These are phyloP conservation scores for Lucilia sericata DNA, from an alignment of 1,140 invertebrate genomes.

Conservation along the genomic window DNA sequence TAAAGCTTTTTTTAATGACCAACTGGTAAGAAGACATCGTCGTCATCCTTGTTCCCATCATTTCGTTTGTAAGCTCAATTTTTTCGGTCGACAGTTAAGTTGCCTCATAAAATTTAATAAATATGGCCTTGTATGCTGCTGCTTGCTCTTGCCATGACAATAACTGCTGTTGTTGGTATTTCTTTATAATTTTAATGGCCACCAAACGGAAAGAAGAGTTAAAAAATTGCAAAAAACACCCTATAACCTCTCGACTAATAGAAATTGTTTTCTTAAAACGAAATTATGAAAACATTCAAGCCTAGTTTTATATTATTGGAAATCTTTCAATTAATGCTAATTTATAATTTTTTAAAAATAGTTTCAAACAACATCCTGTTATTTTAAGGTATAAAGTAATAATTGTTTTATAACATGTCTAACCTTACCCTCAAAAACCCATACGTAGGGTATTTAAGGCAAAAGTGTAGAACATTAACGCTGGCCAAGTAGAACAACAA, in stretches of 20 bases:
- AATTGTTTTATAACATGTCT: too few relatives aligned
- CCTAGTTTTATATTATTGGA: too few relatives aligned
- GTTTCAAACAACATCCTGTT: too few relatives aligned
- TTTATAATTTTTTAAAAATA: too few relatives aligned
- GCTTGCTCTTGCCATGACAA: neutral
- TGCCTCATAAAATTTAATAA: conserved; percentile 29
- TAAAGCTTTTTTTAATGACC: conserved; percentile 20
- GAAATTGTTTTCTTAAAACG: too few relatives aligned
- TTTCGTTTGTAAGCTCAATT: neutral
- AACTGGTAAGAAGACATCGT: neutral
- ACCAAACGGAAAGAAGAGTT: too few relatives aligned
- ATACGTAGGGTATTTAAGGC: neutral
- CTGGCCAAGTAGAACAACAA: neutral
- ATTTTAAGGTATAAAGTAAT: too few relatives aligned
- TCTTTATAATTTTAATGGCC: neutral
- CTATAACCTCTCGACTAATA: neutral
- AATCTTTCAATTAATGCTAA: too few relatives aligned
- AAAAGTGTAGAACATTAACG: neutral
- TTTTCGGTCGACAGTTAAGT: conserved; percentile 20
- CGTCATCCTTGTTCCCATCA: neutral
- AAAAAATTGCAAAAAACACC: neutral
- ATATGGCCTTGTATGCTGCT: neutral
- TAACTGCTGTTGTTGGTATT: neutral
- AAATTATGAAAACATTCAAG: too few relatives aligned
- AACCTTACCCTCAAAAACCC: too few relatives aligned